Conservation (phyloP, 2,888 invertebrate species). For the Agrilus biguttatus region DNA sequence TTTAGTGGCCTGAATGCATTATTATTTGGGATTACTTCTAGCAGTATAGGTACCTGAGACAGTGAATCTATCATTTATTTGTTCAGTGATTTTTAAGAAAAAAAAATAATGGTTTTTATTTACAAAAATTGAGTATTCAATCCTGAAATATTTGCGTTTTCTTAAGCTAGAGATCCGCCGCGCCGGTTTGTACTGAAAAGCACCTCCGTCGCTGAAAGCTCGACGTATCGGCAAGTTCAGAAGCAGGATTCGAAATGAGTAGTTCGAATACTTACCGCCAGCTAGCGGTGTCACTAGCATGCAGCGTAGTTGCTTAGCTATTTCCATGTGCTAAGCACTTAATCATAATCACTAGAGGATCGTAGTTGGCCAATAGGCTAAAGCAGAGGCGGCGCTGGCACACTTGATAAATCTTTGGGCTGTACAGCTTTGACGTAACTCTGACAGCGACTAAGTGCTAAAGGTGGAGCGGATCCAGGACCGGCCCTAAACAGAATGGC, state of each 20-base stretch:
- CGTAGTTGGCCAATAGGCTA: constrained; percentile 26
- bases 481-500: constrained; percentile 34
- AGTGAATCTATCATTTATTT: too few relatives aligned
- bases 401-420: constrained; percentile 32
- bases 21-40: too few relatives aligned
- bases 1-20: too few relatives aligned
- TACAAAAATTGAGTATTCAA: too few relatives aligned
- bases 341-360: constrained; percentile 26
- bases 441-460: constrained; percentile 33
- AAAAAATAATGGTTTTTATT: too few relatives aligned
- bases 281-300: constrained; percentile 26
- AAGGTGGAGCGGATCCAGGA: constrained; percentile 31
- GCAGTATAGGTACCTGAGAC: too few relatives aligned
- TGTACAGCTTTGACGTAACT: constrained; percentile 29
- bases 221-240: not conserved
- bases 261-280: constrained; percentile 23
- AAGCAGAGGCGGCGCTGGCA: constrained; percentile 29
- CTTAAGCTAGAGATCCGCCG: too few relatives aligned
- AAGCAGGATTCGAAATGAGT: constrained; percentile 14
- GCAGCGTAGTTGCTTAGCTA: constrained; percentile 24
- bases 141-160: too few relatives aligned
- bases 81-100: too few relatives aligned
- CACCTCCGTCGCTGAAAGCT: too few relatives aligned
- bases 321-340: constrained; percentile 19
- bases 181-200: too few relatives aligned